Conservation (phyloP, 1,140 invertebrate genomes). For the Zaprionus lachaisei region DNA sequence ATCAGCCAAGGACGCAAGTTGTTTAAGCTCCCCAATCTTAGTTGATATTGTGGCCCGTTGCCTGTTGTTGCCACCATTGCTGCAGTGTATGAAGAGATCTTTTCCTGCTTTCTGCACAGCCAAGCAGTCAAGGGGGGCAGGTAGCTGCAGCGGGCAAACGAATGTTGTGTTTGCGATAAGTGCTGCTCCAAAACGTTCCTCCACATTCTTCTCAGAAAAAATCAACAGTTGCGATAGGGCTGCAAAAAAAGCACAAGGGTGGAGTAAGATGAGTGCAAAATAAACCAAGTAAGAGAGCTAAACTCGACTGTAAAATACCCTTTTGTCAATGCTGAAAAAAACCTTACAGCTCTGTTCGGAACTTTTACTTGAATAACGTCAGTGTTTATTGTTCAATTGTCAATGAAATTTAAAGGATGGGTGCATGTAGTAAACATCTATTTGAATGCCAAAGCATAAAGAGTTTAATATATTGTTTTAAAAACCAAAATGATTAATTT, state of each 20-base stretch:
- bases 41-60: conserved; percentile 19
- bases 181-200: background rate
- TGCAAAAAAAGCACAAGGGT: conserved; percentile 3
- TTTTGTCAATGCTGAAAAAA: too few species aligned
- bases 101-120: conserved; percentile 17
- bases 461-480: too few species aligned
- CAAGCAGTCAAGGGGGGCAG: conserved; percentile 32
- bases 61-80: conserved; percentile 1
- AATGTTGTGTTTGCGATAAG: conserved; percentile 7
- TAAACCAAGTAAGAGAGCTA: too few species aligned
- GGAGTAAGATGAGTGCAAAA: background rate
- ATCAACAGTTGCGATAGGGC: conserved; percentile 5
- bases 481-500: too few species aligned
- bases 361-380: too few species aligned
- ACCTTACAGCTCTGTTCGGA: too few species aligned
- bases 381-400: too few species aligned
- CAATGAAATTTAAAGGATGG: too few species aligned
- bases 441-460: too few species aligned
- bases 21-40: conserved; percentile 44
- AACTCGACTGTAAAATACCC: too few species aligned
- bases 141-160: conserved; percentile 11
- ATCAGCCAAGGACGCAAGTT: conserved; percentile 33
- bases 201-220: background rate
- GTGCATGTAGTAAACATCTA: too few species aligned
- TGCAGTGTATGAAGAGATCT: conserved; percentile 45